Evolutionary conservation across 1,140 invertebrate species (phyloP).

Genomic region (Eriosoma lanigerum): DNA sequence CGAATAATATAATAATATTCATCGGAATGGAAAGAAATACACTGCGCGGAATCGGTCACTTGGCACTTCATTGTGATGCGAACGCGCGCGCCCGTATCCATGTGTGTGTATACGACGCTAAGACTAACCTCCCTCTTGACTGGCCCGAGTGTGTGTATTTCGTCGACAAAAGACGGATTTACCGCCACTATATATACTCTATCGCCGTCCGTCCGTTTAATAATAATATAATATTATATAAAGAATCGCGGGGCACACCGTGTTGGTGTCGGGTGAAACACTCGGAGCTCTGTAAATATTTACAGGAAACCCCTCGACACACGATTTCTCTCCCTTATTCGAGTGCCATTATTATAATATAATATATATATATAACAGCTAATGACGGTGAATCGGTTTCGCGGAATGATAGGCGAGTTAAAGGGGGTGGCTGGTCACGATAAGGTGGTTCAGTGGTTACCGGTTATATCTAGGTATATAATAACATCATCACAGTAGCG

Average conservation of each 20-base stretch:
- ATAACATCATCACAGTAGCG: neutral
- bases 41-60: slow-evolving; percentile 33
- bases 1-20: slow-evolving; percentile 33
- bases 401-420: neutral
- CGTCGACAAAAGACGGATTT: slow-evolving; percentile 48
- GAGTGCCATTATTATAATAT: neutral
- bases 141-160: slow-evolving; percentile 11
- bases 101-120: too few relatives aligned
- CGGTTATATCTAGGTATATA: neutral
- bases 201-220: neutral
- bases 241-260: too few relatives aligned
- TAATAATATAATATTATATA: neutral
- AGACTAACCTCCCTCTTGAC: slow-evolving; percentile 29
- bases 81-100: too few relatives aligned
- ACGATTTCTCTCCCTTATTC: neutral
- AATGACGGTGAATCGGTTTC: slow-evolving; percentile 19
- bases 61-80: slow-evolving; percentile 41
- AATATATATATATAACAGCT: slow-evolving; percentile 5
- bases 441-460: neutral
- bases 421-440: neutral
- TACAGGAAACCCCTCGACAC: slow-evolving; percentile 43
- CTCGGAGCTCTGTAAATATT: slow-evolving; percentile 36
- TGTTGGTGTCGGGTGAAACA: neutral
- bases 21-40: slow-evolving; percentile 36
- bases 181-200: neutral